Evolutionary conservation across 2,797 vertebrate species (phyloP).

Genomic region (Nyctalus aviator): DNA sequence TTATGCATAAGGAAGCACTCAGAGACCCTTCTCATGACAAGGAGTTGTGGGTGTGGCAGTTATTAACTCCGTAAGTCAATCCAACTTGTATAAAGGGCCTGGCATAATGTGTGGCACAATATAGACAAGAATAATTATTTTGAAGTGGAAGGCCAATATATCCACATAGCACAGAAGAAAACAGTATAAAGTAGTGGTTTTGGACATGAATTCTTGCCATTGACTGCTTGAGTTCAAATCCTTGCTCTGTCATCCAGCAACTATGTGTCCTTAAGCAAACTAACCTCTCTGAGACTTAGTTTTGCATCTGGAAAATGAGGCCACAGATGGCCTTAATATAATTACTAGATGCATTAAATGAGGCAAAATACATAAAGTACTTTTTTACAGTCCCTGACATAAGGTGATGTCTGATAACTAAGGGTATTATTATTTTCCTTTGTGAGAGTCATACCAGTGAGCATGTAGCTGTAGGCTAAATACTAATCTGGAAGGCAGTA

Average conservation of each 20-base stretch:
- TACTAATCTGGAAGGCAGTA: neutral
- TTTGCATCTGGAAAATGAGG: slow-evolving; percentile 31
- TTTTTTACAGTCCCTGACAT: neutral
- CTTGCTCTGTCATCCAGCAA: slow-evolving; percentile 34
- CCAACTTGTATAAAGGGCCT: neutral
- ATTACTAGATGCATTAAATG: neutral
- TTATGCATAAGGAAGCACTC: neutral
- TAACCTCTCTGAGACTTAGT: slow-evolving; percentile 26
- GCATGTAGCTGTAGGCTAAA: neutral
- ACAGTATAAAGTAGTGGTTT: neutral
- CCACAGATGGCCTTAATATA: neutral
- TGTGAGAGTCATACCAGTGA: neutral
- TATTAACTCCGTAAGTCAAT: slow-evolving; percentile 7
- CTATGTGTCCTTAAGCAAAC: neutral
- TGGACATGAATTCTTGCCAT: neutral
- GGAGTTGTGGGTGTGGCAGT: neutral
- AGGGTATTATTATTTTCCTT: neutral
- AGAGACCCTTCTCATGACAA: neutral
- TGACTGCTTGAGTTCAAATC: slow-evolving; percentile 46
- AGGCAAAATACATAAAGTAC: neutral
- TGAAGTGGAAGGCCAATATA: neutral
- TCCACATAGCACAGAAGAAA: neutral
- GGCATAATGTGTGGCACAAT: neutral
- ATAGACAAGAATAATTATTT: slow-evolving; percentile 4
- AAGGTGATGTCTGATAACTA: neutral